Evolutionary conservation across 2,797 vertebrate species (phyloP).

Genomic region (Vireo griseus): DNA sequence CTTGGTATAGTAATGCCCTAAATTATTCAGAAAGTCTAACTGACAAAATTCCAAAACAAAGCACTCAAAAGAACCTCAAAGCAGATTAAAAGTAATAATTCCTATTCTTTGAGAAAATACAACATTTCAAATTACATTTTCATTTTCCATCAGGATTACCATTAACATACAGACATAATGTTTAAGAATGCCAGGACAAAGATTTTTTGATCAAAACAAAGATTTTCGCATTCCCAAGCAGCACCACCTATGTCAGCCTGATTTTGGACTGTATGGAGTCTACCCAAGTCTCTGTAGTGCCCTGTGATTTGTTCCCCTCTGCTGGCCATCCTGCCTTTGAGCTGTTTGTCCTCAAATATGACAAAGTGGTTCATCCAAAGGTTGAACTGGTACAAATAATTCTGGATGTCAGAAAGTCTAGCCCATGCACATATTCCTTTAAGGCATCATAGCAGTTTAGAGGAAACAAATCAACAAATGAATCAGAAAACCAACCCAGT

Average conservation of each 20-base stretch:
- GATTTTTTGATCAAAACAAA: not conserved
- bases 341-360: not conserved
- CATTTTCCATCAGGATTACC: not conserved
- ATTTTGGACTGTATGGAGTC: not conserved
- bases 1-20: not conserved
- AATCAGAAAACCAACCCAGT: not conserved
- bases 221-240: not conserved
- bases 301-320: not conserved
- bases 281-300: not conserved
- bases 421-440: not conserved
- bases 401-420: not conserved
- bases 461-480: not conserved
- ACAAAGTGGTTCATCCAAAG: not conserved
- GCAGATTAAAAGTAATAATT: not conserved
- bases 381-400: not conserved
- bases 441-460: not conserved
- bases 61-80: too few species aligned
- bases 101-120: not conserved
- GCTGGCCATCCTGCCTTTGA: not conserved
- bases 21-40: not conserved
- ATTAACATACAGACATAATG: not conserved
- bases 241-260: not conserved
- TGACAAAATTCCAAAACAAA: not conserved
- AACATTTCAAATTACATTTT: not conserved
- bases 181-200: not conserved